These are phyloP conservation scores for Anser brachyrhynchus DNA, from an alignment of 2,113 vertebrate species.

Conservation along the genomic window DNA sequence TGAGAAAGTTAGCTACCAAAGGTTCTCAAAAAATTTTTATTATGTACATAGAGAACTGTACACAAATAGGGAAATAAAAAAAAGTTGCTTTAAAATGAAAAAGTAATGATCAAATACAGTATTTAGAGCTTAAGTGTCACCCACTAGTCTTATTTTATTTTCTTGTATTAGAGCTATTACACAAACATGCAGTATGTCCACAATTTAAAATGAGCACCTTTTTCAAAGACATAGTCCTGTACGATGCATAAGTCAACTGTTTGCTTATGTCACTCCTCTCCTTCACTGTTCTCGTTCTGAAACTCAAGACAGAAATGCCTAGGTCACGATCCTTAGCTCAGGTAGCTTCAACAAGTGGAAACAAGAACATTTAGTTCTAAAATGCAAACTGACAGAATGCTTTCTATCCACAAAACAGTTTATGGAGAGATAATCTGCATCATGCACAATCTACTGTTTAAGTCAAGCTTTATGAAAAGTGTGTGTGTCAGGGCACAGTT, in stretches of 20 bases:
- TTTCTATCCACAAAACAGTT: background rate
- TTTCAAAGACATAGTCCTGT: constrained; percentile 8
- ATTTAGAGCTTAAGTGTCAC: constrained; percentile 75
- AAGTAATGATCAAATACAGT: constrained; percentile 72
- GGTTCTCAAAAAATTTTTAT: constrained; percentile 51
- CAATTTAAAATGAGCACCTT: constrained; percentile 5
- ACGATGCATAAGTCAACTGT: background rate
- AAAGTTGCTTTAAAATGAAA: constrained; percentile 76
- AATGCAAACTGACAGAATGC: background rate
- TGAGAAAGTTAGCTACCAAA: constrained; percentile 67
- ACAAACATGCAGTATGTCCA: constrained; percentile 70
- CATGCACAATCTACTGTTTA: background rate
- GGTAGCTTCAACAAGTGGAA: background rate
- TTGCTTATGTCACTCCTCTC: background rate
- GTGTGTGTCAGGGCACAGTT: background rate
- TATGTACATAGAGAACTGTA: constrained; percentile 71
- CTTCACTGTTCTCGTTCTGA: background rate
- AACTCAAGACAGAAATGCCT: too few species aligned
- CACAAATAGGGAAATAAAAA: constrained; percentile 79
- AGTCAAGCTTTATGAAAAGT: background rate
- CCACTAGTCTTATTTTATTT: constrained; percentile 37
- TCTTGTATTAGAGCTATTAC: constrained; percentile 42
- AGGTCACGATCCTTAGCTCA: background rate
- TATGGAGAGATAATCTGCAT: background rate
- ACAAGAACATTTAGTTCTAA: background rate